Conservation (phyloP, 1,140 invertebrate genomes). For the Drosophila arawakana region DNA sequence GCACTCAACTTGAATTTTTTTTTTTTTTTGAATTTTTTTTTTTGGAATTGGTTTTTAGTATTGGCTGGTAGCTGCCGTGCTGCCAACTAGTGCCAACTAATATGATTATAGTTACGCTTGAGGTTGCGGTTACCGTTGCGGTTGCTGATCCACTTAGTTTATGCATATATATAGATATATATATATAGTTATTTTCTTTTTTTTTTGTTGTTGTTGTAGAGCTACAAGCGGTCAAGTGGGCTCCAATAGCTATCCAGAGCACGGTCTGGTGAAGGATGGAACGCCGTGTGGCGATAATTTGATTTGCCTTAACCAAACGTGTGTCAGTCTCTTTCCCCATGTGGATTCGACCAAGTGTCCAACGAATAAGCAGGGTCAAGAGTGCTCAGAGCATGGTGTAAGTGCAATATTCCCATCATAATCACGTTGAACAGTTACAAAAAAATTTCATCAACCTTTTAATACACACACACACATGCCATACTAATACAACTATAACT, state of each 20-base stretch:
- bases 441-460: neutral
- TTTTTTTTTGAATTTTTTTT: neutral
- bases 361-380: conserved; percentile 92
- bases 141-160: neutral
- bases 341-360: conserved; percentile 94
- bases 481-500: neutral
- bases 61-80: too few species aligned
- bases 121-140: neutral
- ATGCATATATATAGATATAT: neutral
- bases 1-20: neutral
- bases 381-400: conserved; percentile 97
- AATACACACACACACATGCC: neutral
- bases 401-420: conserved; percentile 81
- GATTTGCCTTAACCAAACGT: conserved; percentile 97
- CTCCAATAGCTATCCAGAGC: conserved; percentile 87
- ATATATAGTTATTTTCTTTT: neutral
- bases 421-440: neutral
- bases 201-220: conserved; percentile 84
- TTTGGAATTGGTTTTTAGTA: too few species aligned
- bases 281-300: conserved; percentile 96
- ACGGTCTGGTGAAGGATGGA: conserved; percentile 94
- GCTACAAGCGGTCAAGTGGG: conserved; percentile 89
- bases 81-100: too few species aligned
- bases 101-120: too few species aligned
- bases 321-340: conserved; percentile 92